Evolutionary conservation across 2,888 invertebrate genomes (phyloP).

Genomic region (Cynaeus angustus): DNA sequence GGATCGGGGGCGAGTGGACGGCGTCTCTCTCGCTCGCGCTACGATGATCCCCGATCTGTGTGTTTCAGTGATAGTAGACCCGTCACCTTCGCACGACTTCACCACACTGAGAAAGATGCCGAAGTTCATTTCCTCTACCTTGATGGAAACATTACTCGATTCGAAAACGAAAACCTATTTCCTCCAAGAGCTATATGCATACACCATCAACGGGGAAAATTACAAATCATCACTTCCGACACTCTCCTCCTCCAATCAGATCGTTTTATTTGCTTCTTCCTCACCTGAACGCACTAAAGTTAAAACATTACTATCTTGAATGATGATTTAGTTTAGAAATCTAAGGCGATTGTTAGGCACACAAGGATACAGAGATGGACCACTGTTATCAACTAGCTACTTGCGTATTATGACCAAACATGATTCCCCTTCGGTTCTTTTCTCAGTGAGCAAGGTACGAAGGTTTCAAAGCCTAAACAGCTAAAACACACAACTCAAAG

Average conservation of each 20-base stretch:
- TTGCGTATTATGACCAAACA: slow-evolving; percentile 1
- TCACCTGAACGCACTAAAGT: slow-evolving; percentile 15
- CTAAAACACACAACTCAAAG: slow-evolving; percentile 64
- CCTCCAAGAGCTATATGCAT: not conserved
- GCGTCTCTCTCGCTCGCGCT: slow-evolving; percentile 22
- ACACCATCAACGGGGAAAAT: not conserved
- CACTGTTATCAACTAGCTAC: slow-evolving; percentile 29
- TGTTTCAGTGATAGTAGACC: slow-evolving; percentile 7
- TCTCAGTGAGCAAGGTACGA: slow-evolving; percentile 41
- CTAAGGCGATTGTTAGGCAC: slow-evolving; percentile 32
- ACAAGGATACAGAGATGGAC: slow-evolving; percentile 16
- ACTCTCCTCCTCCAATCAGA: not conserved
- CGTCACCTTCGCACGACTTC: slow-evolving; percentile 16
- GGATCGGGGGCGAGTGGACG: slow-evolving; percentile 33
- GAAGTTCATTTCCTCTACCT: slow-evolving; percentile 19
- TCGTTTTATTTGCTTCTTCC: slow-evolving; percentile 9
- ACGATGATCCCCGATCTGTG: slow-evolving; percentile 29
- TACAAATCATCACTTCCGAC: slow-evolving; percentile 15
- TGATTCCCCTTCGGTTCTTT: slow-evolving; percentile 22
- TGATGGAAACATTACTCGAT: slow-evolving; percentile 1
- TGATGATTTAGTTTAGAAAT: slow-evolving; percentile 14
- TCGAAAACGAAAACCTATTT: slow-evolving; percentile 12
- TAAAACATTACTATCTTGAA: slow-evolving; percentile 17
- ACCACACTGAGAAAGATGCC: slow-evolving; percentile 31
- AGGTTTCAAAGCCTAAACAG: slow-evolving; percentile 48